Evolutionary conservation across 2,797 vertebrate species (phyloP), one percentile per base, ranked within the genome.

Genomic region (Gephyroberyx darwinii): DNA sequence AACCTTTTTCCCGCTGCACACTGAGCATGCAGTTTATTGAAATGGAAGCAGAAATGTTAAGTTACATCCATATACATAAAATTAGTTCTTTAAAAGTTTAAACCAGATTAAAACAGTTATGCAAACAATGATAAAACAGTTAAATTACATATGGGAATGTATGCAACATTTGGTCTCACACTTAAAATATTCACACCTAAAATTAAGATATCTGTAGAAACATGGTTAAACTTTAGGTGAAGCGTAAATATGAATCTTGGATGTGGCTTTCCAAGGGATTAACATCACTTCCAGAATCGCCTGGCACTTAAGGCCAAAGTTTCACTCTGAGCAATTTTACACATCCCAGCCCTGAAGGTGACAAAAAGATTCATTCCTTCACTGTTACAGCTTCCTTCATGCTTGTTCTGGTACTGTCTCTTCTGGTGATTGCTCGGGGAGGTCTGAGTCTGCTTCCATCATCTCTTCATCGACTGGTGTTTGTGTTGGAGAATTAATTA

Each of bases 171-270:
- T 82, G 73, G 74, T 47, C 65, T 76, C 62, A 65, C 81, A 83
- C 59, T 76, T 65, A 78, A 65, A 74, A 81, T 20, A 68, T n/a
- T 33, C 60, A 64, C 53, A 65, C 31, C 8, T 51, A 69, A 82
- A 78, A 48, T 72, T 22, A 31, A 31, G 84, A 75, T 7, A 58
- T 51, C 1, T 37, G 69, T 7, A n/a, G n/a, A 47, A 53, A 2
- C 5, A 14, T 26, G 12, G 30, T 56, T 50, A 10, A 66, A 26
- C 4, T 65, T 64, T n/a, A 67, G 10, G 64, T 39, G 3, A 69
- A 60, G 35, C 63, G 9, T 51, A 63, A 71, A 0, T 65, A 65
- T 65, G 17, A 52, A 41, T 5, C 71, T 65, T 37, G 33, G 35
- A 2, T 2, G 26, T 26, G 26, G 26, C 26, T 26, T 26, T 26